Evolutionary conservation across 2,113 vertebrate species (phyloP).

Genomic region (Hemibagrus wyckioides): DNA sequence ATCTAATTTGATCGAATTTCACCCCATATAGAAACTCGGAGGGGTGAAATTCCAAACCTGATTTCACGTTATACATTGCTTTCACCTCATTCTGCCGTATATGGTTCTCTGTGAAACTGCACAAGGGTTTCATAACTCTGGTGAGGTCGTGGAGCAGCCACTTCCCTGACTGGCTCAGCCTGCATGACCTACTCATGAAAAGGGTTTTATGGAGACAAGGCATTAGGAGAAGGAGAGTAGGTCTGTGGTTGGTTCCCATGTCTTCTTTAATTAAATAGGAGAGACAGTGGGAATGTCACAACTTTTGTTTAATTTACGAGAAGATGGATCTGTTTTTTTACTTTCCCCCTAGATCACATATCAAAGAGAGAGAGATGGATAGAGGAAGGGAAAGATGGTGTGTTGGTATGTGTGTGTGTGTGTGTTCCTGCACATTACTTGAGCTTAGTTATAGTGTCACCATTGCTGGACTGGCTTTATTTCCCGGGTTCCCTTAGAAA

Average conservation of each 20-base stretch:
- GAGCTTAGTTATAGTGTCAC: constrained; percentile 41
- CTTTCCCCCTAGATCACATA: constrained; percentile 63
- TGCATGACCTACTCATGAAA: neutral
- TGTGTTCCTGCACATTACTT: constrained; percentile 19
- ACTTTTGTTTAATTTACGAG: constrained; percentile 64
- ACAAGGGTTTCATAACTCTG: constrained; percentile 23
- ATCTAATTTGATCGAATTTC: constrained; percentile 50
- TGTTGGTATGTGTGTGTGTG: constrained; percentile 36
- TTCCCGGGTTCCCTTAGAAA: constrained; percentile 19
- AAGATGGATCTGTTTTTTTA: constrained; percentile 60
- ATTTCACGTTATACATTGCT: constrained; percentile 50
- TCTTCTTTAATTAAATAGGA: constrained; percentile 62
- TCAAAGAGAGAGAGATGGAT: constrained; percentile 46
- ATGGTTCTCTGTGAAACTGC: constrained; percentile 16
- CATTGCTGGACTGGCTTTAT: constrained; percentile 12
- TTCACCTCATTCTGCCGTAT: constrained; percentile 25
- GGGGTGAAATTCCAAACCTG: constrained; percentile 45
- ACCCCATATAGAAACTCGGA: constrained; percentile 14
- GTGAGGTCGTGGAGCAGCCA: neutral
- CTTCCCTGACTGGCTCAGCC: neutral
- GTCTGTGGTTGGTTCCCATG: constrained; percentile 63
- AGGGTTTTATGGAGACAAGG: constrained; percentile 13
- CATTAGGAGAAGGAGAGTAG: neutral
- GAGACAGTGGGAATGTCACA: constrained; percentile 68
- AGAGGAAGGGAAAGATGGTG: constrained; percentile 12